Base-by-base conservation (phyloP, 2,113 vertebrate genomes). In the Jacana jacana region DNA sequence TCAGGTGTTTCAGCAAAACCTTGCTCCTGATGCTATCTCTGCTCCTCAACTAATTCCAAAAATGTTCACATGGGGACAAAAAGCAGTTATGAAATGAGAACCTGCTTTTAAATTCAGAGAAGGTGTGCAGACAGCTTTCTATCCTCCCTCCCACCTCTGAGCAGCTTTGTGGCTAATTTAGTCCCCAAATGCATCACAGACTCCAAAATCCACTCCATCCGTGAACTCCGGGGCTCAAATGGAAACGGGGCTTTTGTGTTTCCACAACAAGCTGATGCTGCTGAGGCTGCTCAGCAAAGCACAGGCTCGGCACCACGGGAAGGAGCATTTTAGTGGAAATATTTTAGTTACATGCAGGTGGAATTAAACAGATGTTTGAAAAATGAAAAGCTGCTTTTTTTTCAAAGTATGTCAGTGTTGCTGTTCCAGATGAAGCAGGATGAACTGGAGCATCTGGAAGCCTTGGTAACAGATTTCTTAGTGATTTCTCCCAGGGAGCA, bases 391-490 rank as follows among this genome's bases (percentile, higher is more conserved):
- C 93, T 96, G 79, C 81, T 80, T 76, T 93, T 88, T 88, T 73
- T 40, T 7, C 23, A 35, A 83, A 89, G 69, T 63, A 35, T 91
- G 77, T 81, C 66, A 72, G 75, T 72, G 31, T 75, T 68, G 78
- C 60, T 81, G 61, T 75, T 93, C 85, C 76, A 92, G 85, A 84
- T 89, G 86, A 93, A 96, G 79, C 81, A 84, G 77, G 78, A 70
- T 81, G 91, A 95, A 87, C 77, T 30, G 69, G 76, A 97, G 89
- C 81, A 95, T 95, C 95, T 94, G 81, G 94, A 96, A 95, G 93
- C 92, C 94, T 97, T 94, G 93, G 95, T 96, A 94, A 97, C 92
- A 94, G 94, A 86, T 93, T 91, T 97, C 77, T 95, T 88, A 88
- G 30, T 60, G 60, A 79, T 91, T 94, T 64, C 65, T 95, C 72